Conservation (phyloP, 2,113 vertebrate species). For the Ondatra zibethicus region DNA sequence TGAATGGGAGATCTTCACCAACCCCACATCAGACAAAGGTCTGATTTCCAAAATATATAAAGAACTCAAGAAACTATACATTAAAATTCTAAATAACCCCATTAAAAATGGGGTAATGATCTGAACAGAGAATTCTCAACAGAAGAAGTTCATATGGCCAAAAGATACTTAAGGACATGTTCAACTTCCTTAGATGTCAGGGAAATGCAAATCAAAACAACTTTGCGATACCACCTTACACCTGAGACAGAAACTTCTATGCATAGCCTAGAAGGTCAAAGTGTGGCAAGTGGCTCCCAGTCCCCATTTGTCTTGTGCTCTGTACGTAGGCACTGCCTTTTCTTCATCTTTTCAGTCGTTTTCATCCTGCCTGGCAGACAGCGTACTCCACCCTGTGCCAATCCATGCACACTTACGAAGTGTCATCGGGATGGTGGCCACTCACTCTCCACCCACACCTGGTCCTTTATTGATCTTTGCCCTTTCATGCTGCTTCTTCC, state of each 20-base stretch:
- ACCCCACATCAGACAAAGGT: no score
- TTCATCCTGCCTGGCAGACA: background rate
- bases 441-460: rapidly evolving
- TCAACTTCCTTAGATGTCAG: no score
- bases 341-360: background rate
- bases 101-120: no score
- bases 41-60: no score
- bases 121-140: no score
- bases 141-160: no score
- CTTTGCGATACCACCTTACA: no score
- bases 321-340: background rate
- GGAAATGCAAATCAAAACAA: no score
- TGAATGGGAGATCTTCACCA: no score
- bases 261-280: background rate
- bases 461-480: rapidly evolving
- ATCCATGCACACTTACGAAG: background rate
- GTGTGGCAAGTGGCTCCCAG: background rate
- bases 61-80: no score
- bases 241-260: background rate
- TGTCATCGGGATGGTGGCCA: rapidly evolving
- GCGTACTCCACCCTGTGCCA: background rate
- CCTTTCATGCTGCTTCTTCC: background rate
- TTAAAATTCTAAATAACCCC: no score
- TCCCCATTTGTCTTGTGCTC: background rate
- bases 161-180: no score